Evolutionary conservation across 2,888 invertebrate genomes (phyloP).

Genomic region (Temnothorax ravouxi): DNA sequence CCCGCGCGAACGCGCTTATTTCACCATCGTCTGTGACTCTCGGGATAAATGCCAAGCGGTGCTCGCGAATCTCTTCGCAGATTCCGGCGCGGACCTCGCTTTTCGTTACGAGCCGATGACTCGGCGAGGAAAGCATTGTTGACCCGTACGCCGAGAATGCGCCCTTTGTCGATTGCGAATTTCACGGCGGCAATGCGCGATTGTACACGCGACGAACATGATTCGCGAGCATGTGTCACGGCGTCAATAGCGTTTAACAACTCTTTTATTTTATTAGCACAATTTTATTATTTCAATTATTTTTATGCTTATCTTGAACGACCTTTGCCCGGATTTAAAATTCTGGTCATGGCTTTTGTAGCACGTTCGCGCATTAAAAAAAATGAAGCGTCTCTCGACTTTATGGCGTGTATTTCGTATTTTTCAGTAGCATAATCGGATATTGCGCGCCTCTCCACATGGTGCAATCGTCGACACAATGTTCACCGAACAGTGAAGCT

Average conservation of each 20-base stretch:
- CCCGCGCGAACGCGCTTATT: slow-evolving; percentile 61
- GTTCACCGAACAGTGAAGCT: slow-evolving; percentile 40
- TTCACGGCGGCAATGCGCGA: slow-evolving; percentile 3
- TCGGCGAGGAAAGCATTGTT: slow-evolving; percentile 53
- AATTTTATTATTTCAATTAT: not conserved
- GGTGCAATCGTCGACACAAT: slow-evolving; percentile 45
- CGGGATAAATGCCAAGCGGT: slow-evolving; percentile 69
- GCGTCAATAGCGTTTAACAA: not conserved
- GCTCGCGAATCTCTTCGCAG: slow-evolving; percentile 62
- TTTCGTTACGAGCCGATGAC: slow-evolving; percentile 57
- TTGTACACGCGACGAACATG: slow-evolving; percentile 6
- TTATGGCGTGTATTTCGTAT: slow-evolving; percentile 1
- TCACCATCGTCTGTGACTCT: slow-evolving; percentile 60
- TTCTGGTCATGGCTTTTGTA: not conserved
- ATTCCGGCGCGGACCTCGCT: not conserved
- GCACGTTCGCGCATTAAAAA: not conserved
- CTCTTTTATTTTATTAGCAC: not conserved
- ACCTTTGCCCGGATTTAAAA: not conserved
- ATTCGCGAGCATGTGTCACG: not conserved
- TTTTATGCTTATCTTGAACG: not conserved
- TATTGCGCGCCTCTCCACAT: slow-evolving; percentile 29
- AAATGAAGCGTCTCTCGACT: not conserved
- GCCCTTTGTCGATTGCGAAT: slow-evolving; percentile 63
- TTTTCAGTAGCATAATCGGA: slow-evolving; percentile 31
- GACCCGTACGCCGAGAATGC: slow-evolving; percentile 56